A percentile compares a stretch with the other conserved stretches of the same genome.
These are phyloP conservation scores for Sciurus vulgaris DNA, from an alignment of 2,797 vertebrate species.

Conservation along the genomic window DNA sequence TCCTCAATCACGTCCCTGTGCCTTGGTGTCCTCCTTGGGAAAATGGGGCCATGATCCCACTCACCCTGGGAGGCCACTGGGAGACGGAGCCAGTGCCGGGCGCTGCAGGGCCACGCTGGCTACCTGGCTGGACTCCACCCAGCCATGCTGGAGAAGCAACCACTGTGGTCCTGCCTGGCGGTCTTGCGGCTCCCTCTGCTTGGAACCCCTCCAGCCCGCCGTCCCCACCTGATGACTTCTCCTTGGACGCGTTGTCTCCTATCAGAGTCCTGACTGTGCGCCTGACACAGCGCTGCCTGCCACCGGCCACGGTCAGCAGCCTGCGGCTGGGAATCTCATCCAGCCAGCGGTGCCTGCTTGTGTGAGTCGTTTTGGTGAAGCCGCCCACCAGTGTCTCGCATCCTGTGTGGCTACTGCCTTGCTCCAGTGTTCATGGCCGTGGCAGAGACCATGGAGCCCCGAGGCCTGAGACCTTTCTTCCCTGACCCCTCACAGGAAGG, in stretches of 20 bases:
- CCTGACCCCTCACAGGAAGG: background rate
- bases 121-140: background rate
- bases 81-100: background rate
- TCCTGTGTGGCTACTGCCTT: background rate
- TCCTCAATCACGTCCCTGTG: background rate
- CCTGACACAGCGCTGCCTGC: background rate
- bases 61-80: background rate
- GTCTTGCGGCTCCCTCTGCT: background rate
- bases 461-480: background rate
- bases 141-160: accelerated
- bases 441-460: background rate
- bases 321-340: background rate
- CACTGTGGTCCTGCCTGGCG: background rate
- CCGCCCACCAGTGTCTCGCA: accelerated
- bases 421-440: no score
- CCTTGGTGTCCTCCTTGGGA: background rate
- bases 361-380: no score
- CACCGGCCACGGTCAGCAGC: background rate
- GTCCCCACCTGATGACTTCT: background rate
- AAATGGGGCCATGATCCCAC: background rate
- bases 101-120: background rate
- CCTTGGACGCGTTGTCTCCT: no score
- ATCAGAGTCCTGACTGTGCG: background rate
- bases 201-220: no score
- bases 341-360: background rate